Percentiles rank a stretch among this genome's conserved stretches.
phyloP scores from a whole-genome alignment of 1,140 invertebrate species.

The Eubasilissa regina region DNA sequence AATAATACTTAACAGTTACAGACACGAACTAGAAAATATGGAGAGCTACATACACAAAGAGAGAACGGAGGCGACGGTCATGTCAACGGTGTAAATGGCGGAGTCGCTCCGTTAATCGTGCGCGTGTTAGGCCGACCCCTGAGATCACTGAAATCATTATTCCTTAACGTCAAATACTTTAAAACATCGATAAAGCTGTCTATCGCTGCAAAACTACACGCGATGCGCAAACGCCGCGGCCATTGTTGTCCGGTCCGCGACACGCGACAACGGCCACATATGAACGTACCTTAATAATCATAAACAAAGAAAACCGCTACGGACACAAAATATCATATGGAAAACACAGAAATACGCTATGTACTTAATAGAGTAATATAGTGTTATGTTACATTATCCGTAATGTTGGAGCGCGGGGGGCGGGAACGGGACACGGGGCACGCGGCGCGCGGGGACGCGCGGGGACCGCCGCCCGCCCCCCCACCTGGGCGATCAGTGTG shows the following conservation, averaged over 20 bases:
- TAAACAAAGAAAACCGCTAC: constrained; percentile 38
- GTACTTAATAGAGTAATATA: constrained; percentile 30
- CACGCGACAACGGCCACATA: not conserved
- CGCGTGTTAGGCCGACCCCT: constrained; percentile 56
- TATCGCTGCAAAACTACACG: constrained; percentile 57
- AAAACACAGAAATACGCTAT: constrained; percentile 44
- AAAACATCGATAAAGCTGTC: constrained; percentile 60
- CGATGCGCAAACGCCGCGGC: constrained; percentile 29
- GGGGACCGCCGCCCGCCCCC: constrained; percentile 24
- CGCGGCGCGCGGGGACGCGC: not conserved
- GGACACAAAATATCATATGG: constrained; percentile 44
- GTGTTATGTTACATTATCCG: constrained; percentile 22
- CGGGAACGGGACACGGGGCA: not conserved
- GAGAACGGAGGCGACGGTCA: constrained; percentile 12
- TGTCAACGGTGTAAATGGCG: constrained; percentile 16
- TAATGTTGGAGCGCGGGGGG: not conserved
- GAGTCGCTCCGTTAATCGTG: constrained; percentile 28
- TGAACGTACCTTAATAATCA: constrained; percentile 30
- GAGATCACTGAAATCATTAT: constrained; percentile 45
- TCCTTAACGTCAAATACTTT: constrained; percentile 55
- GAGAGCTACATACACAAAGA: constrained; percentile 1
- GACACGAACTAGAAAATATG: constrained; percentile 20
- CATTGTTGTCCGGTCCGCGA: not conserved
- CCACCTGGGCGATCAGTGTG: constrained; percentile 38
- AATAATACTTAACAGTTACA: constrained; percentile 8